phyloP scores from a whole-genome alignment of 2,113 vertebrate species.

The Crotalus tigris region DNA sequence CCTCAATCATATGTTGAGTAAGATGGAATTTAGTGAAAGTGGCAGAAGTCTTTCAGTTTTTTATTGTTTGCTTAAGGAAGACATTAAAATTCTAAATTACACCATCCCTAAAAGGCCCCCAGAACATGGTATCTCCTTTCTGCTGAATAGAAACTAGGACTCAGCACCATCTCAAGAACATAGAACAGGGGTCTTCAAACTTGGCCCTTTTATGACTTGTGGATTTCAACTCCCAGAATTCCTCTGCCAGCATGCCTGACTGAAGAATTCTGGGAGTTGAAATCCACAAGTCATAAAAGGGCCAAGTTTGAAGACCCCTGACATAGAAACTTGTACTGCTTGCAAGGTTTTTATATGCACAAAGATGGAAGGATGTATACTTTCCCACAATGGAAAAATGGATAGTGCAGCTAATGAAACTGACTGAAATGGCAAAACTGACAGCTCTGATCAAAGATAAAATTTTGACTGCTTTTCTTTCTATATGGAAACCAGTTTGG shows the following conservation, averaged over 20 bases:
- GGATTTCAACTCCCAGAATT: too few species aligned
- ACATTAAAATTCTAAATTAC: not conserved
- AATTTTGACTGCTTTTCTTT: not conserved
- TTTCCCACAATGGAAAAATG: not conserved
- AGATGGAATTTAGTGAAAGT: not conserved
- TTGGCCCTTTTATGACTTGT: too few species aligned
- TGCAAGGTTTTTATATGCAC: not conserved
- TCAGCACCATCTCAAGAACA: not conserved
- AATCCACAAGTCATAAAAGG: too few species aligned
- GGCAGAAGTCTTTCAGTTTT: not conserved
- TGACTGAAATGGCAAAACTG: not conserved
- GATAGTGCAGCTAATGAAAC: not conserved
- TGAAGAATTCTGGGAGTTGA: too few species aligned
- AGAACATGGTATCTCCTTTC: not conserved
- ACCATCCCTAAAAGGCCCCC: not conserved
- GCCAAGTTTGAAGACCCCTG: too few species aligned
- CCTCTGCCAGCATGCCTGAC: too few species aligned
- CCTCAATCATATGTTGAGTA: not conserved
- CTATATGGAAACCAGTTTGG: not conserved
- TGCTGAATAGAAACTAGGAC: not conserved
- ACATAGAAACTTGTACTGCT: not conserved
- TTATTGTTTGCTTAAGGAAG: not conserved
- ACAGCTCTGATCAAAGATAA: not conserved
- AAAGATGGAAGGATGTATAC: not conserved
- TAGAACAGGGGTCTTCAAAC: not conserved